These are phyloP conservation scores for Dasysyrphus albostriatus DNA, from an alignment of 2,888 invertebrate species.

Conservation along the genomic window DNA sequence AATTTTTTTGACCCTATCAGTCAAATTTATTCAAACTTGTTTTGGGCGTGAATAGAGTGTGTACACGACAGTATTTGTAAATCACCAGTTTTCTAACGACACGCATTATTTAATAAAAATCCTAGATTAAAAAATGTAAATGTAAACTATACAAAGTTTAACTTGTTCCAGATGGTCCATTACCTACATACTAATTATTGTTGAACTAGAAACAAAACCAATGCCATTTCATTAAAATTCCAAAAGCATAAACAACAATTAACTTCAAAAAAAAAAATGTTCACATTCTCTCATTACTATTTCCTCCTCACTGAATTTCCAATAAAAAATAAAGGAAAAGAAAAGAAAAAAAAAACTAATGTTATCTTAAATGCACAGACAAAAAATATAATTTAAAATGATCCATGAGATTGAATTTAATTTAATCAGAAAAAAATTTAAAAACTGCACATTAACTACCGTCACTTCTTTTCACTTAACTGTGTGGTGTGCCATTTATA, in stretches of 20 bases:
- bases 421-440: conserved; percentile 35
- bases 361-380: conserved; percentile 19
- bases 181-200: background rate
- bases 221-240: conserved; percentile 4
- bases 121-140: no score
- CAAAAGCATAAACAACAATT: conserved; percentile 2
- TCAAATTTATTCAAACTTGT: no score
- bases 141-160: no score
- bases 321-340: conserved; percentile 14
- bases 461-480: conserved; percentile 5
- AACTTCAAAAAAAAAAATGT: conserved; percentile 17
- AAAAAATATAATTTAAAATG: background rate
- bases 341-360: background rate
- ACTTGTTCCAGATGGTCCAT: background rate
- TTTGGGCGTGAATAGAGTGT: no score
- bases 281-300: conserved; percentile 55
- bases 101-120: no score
- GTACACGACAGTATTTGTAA: no score
- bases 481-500: background rate
- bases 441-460: conserved; percentile 49
- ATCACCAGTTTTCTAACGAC: no score
- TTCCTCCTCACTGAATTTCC: conserved; percentile 65
- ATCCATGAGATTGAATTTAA: conserved; percentile 42
- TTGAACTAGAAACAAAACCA: conserved; percentile 21
- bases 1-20: no score